Evolutionary conservation across 2,888 invertebrate species (phyloP), one percentile per base, ranked within the genome.

Genomic region (Epinotia nisella): DNA sequence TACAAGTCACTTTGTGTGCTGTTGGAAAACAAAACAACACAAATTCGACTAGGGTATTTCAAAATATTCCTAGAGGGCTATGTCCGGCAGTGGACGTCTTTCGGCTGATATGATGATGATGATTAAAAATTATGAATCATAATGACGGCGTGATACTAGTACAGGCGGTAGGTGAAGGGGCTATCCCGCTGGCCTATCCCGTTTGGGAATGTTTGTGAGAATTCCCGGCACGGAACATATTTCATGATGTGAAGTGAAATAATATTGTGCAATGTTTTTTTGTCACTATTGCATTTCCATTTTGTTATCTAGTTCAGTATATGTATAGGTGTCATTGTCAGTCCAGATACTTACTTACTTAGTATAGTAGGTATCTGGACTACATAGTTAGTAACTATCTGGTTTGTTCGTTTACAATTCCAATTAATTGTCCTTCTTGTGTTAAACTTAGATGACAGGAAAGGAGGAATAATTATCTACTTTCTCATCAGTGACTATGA

Each of bases 261-360:
- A 69, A 61, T 53, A 55, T 62, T 62, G 70, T 62, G 70, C 56
- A 70, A 70, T 29, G 29, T 29, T 17, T 29, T 41, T 41, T 29
- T 19, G 24, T 62, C 21, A 21, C 3, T 0, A 19, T 24, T 45
- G 15, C 39, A 3, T 17, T 49, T 59, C 49, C 39, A 41, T 68
- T 29, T 39, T 70, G 39, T 70, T 55, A 62, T 70, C 55, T 45
- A 70, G 45, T 45, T 70, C 41, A 55, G 53, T 62, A 10, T 21
- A 55, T 61, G 53, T 41, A 51, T 53, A 61, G 17, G 45, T 61
- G 41, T 70, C 51, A 60, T 49, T 61, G 24, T 39, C 39, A n/a
- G n/a, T n/a, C n/a, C n/a, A n/a, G n/a, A n/a, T n/a, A n/a, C n/a
- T n/a, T n/a, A n/a, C n/a, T n/a, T n/a, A n/a, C n/a, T n/a, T n/a